phyloP scores from a whole-genome alignment of 2,888 invertebrate genomes.

The Chouioia cunea region DNA sequence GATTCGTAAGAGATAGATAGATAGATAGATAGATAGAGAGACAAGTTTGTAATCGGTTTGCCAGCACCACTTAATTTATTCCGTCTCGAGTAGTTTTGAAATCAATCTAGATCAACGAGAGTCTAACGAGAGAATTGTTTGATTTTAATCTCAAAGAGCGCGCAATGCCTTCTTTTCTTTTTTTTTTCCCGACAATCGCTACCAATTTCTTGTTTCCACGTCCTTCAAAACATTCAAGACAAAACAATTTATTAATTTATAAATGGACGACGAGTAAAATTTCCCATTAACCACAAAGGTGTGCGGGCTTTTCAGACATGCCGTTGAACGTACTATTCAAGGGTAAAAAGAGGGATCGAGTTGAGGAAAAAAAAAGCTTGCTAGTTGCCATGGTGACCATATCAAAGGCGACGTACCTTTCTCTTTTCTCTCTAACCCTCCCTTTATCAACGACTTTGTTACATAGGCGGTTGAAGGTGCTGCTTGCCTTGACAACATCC shows the following conservation, averaged over 20 bases:
- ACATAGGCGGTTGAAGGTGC: too few relatives aligned
- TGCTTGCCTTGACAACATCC: too few relatives aligned
- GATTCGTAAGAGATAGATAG: too few relatives aligned
- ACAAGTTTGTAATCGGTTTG: background rate
- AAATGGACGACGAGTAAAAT: conserved; percentile 23
- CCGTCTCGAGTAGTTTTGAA: background rate
- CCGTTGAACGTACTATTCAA: too few relatives aligned
- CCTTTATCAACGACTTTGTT: conserved; percentile 62
- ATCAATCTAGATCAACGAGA: conserved; percentile 22
- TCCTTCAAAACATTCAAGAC: too few relatives aligned
- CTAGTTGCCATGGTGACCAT: conserved; percentile 60
- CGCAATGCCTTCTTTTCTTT: too few relatives aligned
- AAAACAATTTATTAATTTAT: too few relatives aligned
- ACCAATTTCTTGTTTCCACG: too few relatives aligned
- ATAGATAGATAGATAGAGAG: background rate
- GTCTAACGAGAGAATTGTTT: conserved; percentile 20
- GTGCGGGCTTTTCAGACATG: too few relatives aligned
- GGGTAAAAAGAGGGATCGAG: conserved; percentile 30
- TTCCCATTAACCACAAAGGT: conserved; percentile 30
- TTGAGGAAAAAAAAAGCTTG: conserved; percentile 40
- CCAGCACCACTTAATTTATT: background rate
- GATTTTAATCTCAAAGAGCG: conserved; percentile 1
- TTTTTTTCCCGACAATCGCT: too few relatives aligned
- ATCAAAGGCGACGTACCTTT: conserved; percentile 59
- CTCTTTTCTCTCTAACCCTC: conserved; percentile 52